Percentiles rank a stretch among this genome's conserved stretches.
phyloP scores from a whole-genome alignment of 1,140 invertebrate genomes.

The Polyergus mexicanus region DNA sequence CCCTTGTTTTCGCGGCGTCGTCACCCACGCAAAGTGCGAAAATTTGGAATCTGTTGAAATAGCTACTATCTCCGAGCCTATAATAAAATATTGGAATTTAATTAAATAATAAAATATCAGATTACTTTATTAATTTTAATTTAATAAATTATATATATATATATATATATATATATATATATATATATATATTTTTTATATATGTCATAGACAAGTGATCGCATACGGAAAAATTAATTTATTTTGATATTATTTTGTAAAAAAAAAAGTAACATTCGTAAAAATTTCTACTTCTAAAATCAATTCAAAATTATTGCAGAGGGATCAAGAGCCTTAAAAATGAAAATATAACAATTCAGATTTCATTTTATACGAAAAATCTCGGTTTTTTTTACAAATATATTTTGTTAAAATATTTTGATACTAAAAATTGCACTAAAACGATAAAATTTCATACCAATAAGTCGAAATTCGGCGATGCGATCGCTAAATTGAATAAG shows the following conservation, averaged over 20 bases:
- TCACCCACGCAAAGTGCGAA: constrained; percentile 96
- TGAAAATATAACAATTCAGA: not conserved
- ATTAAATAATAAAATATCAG: not conserved
- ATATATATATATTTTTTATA: no score
- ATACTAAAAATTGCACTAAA: not conserved
- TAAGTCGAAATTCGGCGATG: constrained; percentile 92
- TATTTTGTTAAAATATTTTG: not conserved
- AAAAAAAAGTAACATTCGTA: no score
- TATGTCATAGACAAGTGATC: no score
- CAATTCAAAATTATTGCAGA: no score
- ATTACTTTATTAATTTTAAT: no score
- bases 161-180: no score
- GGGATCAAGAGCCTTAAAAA: not conserved
- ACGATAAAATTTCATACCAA: constrained; percentile 84
- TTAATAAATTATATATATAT: no score
- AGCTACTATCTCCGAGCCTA: constrained; percentile 92
- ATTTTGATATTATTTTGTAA: not conserved
- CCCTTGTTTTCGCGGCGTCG: constrained; percentile 96
- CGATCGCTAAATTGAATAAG: constrained; percentile 96
- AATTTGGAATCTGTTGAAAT: constrained; percentile 95
- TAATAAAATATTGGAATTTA: not conserved
- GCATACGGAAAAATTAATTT: not conserved
- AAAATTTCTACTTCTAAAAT: no score
- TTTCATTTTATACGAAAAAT: not conserved
- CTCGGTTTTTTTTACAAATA: not conserved